Percentiles rank a stretch among this genome's conserved stretches.
Evolutionary conservation across 2,113 vertebrate species (phyloP).

Genomic region (Copsychus sechellarum): DNA sequence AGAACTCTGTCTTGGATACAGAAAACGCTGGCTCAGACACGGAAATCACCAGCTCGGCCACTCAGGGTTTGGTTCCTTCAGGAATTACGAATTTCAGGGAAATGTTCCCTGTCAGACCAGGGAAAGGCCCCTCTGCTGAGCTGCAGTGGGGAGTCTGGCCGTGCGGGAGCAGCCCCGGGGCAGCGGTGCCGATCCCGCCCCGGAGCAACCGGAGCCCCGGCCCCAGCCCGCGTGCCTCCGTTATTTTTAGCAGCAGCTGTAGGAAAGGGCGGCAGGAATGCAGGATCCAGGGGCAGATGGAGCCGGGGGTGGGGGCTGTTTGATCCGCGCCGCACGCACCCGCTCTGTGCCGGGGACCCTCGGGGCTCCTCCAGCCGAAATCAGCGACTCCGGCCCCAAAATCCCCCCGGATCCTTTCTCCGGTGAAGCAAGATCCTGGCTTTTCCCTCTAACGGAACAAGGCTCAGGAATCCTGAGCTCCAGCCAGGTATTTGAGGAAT

Average conservation of each 20-base stretch:
- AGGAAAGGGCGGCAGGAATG: slow-evolving; percentile 23
- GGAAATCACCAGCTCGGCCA: background rate
- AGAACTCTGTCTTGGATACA: background rate
- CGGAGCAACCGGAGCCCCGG: background rate
- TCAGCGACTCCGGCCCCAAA: rapidly evolving
- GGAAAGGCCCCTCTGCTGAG: background rate
- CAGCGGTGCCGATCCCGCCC: background rate
- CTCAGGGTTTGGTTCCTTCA: background rate
- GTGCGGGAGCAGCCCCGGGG: background rate
- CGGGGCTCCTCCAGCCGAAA: background rate
- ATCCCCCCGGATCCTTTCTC: too few relatives aligned
- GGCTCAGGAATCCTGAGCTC: background rate
- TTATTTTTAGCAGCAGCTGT: slow-evolving; percentile 44
- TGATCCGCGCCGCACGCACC: rapidly evolving
- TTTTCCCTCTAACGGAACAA: background rate
- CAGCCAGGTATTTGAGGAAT: background rate
- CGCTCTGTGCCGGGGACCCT: rapidly evolving
- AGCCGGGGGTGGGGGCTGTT: background rate
- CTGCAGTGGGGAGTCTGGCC: background rate
- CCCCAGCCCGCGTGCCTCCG: background rate
- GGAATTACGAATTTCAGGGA: rapidly evolving
- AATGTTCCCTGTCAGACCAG: background rate
- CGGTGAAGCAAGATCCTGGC: rapidly evolving
- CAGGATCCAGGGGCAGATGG: background rate
- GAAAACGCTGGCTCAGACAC: background rate